These are phyloP conservation scores for Mycalesis mineus DNA, from an alignment of 2,888 invertebrate species.

Conservation along the genomic window DNA sequence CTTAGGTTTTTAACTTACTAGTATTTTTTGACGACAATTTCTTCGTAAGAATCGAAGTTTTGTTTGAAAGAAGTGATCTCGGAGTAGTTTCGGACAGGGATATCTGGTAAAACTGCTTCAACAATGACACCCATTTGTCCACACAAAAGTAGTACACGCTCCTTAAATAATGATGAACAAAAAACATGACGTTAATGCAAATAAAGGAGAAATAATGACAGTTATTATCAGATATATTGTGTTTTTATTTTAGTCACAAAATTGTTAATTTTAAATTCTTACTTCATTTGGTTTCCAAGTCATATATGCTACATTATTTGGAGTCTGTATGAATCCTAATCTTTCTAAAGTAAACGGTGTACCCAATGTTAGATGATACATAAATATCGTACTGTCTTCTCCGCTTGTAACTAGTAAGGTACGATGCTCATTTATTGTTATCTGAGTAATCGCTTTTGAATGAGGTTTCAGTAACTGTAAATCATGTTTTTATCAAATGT, in stretches of 20 bases:
- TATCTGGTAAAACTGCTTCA: conserved; percentile 59
- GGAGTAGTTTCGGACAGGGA: conserved; percentile 43
- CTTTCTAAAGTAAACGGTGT: conserved; percentile 75
- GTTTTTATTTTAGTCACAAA: neutral
- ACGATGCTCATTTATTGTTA: conserved; percentile 78
- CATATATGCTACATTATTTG: conserved; percentile 80
- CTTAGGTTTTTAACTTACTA: conserved; percentile 49
- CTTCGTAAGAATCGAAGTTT: conserved; percentile 57
- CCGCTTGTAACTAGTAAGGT: conserved; percentile 82
- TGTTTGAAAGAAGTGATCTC: conserved; percentile 65
- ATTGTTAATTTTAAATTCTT: conserved; percentile 24
- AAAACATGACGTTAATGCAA: neutral
- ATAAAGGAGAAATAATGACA: too few relatives aligned
- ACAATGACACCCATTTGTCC: conserved; percentile 64
- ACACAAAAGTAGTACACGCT: conserved; percentile 55
- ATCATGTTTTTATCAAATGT: neutral
- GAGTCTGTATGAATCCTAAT: conserved; percentile 82
- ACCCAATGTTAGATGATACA: conserved; percentile 70
- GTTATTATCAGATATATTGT: neutral
- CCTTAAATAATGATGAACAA: conserved; percentile 40
- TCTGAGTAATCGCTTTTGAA: conserved; percentile 77
- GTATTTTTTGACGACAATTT: conserved; percentile 62
- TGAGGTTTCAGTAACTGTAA: conserved; percentile 82
- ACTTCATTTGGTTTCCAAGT: conserved; percentile 82
- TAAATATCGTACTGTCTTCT: conserved; percentile 83